These are phyloP conservation scores for Esperia sulphurella DNA, from an alignment of 2,888 invertebrate species.

Conservation along the genomic window DNA sequence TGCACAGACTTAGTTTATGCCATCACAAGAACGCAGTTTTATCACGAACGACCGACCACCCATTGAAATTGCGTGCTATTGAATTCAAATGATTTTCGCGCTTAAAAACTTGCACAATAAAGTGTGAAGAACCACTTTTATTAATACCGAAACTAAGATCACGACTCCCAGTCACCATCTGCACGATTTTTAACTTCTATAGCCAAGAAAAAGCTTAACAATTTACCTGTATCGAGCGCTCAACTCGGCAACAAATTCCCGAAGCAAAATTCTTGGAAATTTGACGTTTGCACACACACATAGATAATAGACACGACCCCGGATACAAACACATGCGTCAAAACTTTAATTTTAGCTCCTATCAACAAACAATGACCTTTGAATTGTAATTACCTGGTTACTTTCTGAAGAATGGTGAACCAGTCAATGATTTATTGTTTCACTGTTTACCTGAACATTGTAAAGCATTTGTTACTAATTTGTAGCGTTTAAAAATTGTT, in stretches of 20 bases:
- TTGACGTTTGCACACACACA: constrained; percentile 52
- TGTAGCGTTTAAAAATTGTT: background rate
- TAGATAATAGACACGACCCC: constrained; percentile 20
- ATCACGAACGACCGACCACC: background rate
- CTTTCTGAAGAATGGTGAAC: constrained; percentile 14
- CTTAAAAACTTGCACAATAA: background rate
- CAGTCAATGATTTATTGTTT: constrained; percentile 17
- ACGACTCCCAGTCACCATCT: background rate
- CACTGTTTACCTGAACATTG: constrained; percentile 5
- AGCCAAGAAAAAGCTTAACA: constrained; percentile 16
- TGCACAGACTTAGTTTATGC: no score
- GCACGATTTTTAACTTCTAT: constrained; percentile 2
- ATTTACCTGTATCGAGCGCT: constrained; percentile 57
- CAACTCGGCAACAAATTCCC: constrained; percentile 33
- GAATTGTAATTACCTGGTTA: constrained; percentile 18
- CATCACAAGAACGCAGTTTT: background rate
- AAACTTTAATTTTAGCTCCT: constrained; percentile 56
- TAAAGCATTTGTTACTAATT: background rate
- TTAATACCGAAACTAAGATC: background rate
- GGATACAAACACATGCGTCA: constrained; percentile 36
- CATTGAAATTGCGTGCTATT: background rate
- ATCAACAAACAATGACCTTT: constrained; percentile 49
- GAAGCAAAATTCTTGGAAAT: constrained; percentile 62
- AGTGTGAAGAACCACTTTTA: background rate
- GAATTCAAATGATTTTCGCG: background rate